A percentile compares a stretch with the other conserved stretches of the same genome.
phyloP scores from a whole-genome alignment of 2,113 vertebrate species.

The Philantomba maxwellii region DNA sequence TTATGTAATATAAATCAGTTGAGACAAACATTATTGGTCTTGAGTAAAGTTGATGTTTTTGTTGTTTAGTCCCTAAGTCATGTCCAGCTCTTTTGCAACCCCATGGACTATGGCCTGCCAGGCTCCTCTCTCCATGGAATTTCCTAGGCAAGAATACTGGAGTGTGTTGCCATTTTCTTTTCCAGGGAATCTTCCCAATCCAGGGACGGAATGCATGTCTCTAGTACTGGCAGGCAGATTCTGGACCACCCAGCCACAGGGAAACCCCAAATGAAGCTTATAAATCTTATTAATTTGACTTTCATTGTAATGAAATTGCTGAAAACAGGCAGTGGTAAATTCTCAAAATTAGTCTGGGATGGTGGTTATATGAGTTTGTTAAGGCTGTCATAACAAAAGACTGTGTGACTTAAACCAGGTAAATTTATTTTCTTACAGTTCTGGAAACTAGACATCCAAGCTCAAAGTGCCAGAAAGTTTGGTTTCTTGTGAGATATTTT shows the following conservation, averaged over 20 bases:
- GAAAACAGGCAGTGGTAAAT: background rate
- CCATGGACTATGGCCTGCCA: background rate
- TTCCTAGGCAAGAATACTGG: background rate
- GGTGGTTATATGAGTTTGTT: background rate
- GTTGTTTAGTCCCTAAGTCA: background rate
- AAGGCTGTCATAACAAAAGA: background rate
- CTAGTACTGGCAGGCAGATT: background rate
- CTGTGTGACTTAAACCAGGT: background rate
- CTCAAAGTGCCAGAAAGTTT: background rate
- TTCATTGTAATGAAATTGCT: background rate
- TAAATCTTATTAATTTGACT: background rate
- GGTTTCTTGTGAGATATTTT: background rate
- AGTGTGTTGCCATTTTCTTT: background rate
- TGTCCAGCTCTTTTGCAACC: accelerated
- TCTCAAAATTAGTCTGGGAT: background rate
- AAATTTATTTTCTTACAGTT: background rate
- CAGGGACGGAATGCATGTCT: background rate
- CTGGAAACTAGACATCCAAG: background rate
- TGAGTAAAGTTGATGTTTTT: background rate
- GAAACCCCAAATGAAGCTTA: background rate
- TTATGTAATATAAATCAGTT: background rate
- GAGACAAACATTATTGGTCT: background rate
- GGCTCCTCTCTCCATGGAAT: background rate
- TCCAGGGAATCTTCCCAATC: background rate
- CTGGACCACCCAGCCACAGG: background rate